phyloP scores from a whole-genome alignment of 2,888 invertebrate genomes.

The Trichopoda pennipes region DNA sequence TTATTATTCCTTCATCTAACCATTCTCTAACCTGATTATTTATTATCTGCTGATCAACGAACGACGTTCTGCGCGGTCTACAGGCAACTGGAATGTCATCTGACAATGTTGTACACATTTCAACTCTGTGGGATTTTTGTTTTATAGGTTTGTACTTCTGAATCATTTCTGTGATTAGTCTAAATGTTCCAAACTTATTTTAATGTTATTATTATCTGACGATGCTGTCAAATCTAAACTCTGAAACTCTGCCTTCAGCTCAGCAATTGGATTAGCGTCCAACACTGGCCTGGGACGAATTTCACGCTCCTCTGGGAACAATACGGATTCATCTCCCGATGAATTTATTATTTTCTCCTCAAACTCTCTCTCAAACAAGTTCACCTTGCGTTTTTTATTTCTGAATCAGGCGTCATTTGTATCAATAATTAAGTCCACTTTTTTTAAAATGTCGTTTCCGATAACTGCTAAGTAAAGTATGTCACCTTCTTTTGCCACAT shows the following conservation, averaged over 20 bases:
- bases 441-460: slow-evolving; percentile 6
- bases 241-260: not conserved
- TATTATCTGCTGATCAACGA: not conserved
- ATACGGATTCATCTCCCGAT: not conserved
- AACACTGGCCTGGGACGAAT: not conserved
- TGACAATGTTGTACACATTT: slow-evolving; percentile 4
- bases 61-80: slow-evolving; percentile 2
- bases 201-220: not conserved
- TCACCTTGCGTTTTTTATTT: not conserved
- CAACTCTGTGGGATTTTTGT: not conserved
- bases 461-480: not conserved
- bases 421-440: slow-evolving; percentile 5
- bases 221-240: not conserved
- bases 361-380: not conserved
- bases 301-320: not conserved
- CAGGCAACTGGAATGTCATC: slow-evolving; percentile 10
- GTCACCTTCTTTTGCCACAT: not conserved
- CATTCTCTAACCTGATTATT: not conserved
- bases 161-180: not conserved
- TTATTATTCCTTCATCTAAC: not conserved
- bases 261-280: slow-evolving; percentile 8
- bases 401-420: not conserved
- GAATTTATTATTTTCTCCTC: not conserved
- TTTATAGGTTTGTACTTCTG: not conserved
- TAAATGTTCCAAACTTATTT: not conserved